A percentile compares a stretch with the other conserved stretches of the same genome.
Evolutionary conservation across 1,140 invertebrate species (phyloP).

Genomic region (Drosophila ogumai): DNA sequence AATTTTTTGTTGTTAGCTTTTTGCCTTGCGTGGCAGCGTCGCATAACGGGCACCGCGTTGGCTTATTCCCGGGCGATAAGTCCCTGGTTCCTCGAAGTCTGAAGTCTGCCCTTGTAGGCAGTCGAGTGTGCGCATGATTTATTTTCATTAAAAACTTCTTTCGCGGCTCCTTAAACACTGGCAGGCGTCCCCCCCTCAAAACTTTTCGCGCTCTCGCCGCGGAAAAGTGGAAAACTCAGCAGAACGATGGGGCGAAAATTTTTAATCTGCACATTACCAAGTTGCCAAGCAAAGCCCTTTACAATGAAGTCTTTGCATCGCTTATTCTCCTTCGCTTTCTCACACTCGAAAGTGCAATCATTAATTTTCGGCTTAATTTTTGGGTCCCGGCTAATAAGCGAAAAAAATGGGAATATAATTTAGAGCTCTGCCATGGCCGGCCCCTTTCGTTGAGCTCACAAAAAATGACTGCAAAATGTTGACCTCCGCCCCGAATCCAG

Average conservation of each 20-base stretch:
- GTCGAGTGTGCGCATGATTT: constrained; percentile 71
- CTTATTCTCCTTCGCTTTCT: constrained; percentile 9
- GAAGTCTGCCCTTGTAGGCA: constrained; percentile 40
- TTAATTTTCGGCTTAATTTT: constrained; percentile 74
- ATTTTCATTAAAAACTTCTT: constrained; percentile 75
- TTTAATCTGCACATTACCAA: constrained; percentile 76
- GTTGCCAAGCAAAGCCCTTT: constrained; percentile 40
- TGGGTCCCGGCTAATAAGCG: constrained; percentile 49
- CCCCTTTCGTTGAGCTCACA: constrained; percentile 44
- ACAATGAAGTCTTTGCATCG: constrained; percentile 55
- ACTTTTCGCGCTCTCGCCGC: constrained; percentile 50
- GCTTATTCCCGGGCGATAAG: constrained; percentile 42
- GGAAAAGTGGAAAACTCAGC: constrained; percentile 41
- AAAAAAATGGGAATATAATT: constrained; percentile 62
- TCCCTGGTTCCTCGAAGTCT: constrained; percentile 26
- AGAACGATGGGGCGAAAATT: constrained; percentile 53
- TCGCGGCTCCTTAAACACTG: constrained; percentile 59
- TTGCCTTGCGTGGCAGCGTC: constrained; percentile 48
- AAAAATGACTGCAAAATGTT: constrained; percentile 56
- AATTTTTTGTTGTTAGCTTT: background rate
- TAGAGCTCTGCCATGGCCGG: constrained; percentile 16
- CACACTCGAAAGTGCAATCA: constrained; percentile 65
- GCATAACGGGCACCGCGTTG: constrained; percentile 25
- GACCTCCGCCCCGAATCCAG: constrained; percentile 4
- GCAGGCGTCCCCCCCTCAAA: constrained; percentile 37